Base-by-base conservation (phyloP, 2,113 vertebrate species). In the Tachysurus fulvidraco region DNA sequence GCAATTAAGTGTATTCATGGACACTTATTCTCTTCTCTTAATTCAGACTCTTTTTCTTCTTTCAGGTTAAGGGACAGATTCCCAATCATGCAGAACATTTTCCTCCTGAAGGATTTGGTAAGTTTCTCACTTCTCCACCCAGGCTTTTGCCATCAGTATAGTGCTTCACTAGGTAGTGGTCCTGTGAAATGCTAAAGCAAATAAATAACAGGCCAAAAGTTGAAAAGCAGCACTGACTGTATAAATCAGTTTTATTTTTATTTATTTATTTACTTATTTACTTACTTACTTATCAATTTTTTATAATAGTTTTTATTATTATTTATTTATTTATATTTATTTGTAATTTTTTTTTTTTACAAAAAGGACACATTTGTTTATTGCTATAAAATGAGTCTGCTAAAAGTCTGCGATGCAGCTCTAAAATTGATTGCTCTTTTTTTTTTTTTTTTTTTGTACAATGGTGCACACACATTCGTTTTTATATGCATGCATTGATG, bases 81-180 rank as follows among this genome's bases (percentile, higher is more conserved):
- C 95, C 96, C 89, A 97, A 95, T 92, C 97, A 97, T 92, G 95
- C 95, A 17, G 98, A 99, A 79, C 97, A 98, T 91, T 97, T 98
- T 91, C 97, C 96, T 91, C 96, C 95, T 83, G 98, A 99, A 92
- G 97, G 97, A 92, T 96, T 97, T 93, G 97, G 98, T 99, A 92
- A 97, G 97, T 87, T n/a, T 87, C 17, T 65, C 55, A 30, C n/a
- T 50, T 14, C 41, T 64, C 46, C 23, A 54, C 23, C 17, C 19
- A 77, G 36, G 55, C 2, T 11, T 36, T 73, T 44, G n/a, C 3
- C 2, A 80, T 59, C n/a, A 59, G 7, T 80, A 13, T 21, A 60
- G n/a, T 57, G 12, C 30, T 57, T 21, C 36, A 21, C 28, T 57
- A 19, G 28, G 21, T 36, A 79, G 1, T 55, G 16, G 16, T 17